phyloP scores from a whole-genome alignment of 1,140 invertebrate genomes.

The Archegozetes longisetosus region DNA sequence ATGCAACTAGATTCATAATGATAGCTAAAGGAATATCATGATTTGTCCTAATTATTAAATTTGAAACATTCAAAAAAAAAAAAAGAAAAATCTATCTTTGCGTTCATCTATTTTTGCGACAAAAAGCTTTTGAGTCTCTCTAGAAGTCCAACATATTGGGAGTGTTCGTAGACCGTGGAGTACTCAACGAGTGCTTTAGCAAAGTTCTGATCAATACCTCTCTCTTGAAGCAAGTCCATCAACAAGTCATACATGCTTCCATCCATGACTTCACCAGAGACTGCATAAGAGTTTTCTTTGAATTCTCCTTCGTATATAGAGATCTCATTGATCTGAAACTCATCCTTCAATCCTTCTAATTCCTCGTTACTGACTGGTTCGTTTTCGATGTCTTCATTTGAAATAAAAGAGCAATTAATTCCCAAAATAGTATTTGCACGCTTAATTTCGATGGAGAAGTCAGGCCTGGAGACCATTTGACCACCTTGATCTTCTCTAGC shows the following conservation, averaged over 20 bases:
- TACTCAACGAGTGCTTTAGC: constrained; percentile 65
- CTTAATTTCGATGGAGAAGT: constrained; percentile 63
- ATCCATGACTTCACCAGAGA: constrained; percentile 74
- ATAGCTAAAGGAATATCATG: too few relatives aligned
- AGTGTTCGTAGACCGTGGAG: constrained; percentile 76
- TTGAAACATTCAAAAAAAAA: too few relatives aligned
- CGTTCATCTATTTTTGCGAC: background rate
- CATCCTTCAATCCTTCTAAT: constrained; percentile 21
- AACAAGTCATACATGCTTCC: constrained; percentile 79
- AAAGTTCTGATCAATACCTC: constrained; percentile 79
- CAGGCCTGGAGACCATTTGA: constrained; percentile 40
- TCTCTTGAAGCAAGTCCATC: constrained; percentile 83
- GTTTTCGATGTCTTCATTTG: constrained; percentile 35
- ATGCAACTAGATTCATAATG: too few relatives aligned
- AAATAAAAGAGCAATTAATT: constrained; percentile 62
- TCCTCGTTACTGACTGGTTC: constrained; percentile 47
- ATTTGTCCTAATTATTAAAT: too few relatives aligned
- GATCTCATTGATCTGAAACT: constrained; percentile 72
- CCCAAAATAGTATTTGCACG: constrained; percentile 48
- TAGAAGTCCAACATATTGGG: constrained; percentile 65
- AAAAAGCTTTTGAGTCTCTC: constrained; percentile 64
- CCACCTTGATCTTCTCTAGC: constrained; percentile 1
- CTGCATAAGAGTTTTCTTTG: constrained; percentile 63
- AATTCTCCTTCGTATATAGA: constrained; percentile 64
- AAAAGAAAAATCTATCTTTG: too few relatives aligned